Percentiles rank a stretch among this genome's conserved stretches.
Conservation (phyloP, 2,888 invertebrate genomes). For the Scaptomyza tumidula region DNA sequence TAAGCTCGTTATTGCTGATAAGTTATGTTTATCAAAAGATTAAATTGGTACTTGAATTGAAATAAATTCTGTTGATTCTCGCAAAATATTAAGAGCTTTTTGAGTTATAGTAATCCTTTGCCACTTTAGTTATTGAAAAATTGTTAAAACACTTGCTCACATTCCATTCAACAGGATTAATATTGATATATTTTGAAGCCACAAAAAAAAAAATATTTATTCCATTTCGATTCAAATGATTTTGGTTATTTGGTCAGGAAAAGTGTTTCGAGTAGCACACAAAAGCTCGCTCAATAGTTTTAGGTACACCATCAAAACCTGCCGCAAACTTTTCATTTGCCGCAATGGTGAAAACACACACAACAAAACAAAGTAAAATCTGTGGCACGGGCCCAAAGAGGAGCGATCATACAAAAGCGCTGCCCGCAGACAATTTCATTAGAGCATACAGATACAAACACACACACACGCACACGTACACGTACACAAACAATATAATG, state of each 20-base stretch:
- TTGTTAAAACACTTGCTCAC: background rate
- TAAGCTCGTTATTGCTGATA: background rate
- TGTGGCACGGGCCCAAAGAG: background rate
- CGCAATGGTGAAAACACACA: constrained; percentile 49
- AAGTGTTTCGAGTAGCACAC: constrained; percentile 7
- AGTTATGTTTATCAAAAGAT: background rate
- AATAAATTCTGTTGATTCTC: too few species aligned
- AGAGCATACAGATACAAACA: constrained; percentile 56
- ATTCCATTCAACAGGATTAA: constrained; percentile 1
- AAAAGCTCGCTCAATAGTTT: constrained; percentile 40
- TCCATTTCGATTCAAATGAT: constrained; percentile 13
- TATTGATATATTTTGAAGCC: constrained; percentile 8
- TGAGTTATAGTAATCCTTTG: background rate
- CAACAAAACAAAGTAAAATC: constrained; percentile 35
- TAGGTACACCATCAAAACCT: constrained; percentile 60
- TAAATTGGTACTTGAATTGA: too few species aligned
- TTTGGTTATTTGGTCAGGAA: constrained; percentile 28
- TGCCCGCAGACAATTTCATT: constrained; percentile 80
- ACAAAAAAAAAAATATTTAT: constrained; percentile 17
- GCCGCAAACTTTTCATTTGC: constrained; percentile 54
- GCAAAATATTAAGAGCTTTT: background rate
- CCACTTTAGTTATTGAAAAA: background rate
- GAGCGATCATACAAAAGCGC: constrained; percentile 31
- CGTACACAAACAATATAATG: constrained; percentile 6
- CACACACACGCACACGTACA: constrained; percentile 29